Evolutionary conservation across 2,797 vertebrate genomes (phyloP).

Genomic region (Varecia variegata): DNA sequence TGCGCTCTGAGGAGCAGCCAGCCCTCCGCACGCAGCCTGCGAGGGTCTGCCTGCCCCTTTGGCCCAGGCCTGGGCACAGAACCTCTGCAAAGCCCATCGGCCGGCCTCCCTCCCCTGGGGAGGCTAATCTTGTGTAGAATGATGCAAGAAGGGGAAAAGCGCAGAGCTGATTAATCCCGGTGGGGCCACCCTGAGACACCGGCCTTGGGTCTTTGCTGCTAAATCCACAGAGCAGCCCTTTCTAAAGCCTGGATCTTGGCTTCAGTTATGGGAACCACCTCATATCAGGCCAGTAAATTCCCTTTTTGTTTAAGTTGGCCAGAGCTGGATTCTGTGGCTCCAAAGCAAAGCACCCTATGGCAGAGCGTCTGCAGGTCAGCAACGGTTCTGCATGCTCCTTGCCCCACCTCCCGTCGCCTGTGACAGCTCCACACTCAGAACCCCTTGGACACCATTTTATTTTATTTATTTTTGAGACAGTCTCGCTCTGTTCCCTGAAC

Average conservation of each 20-base stretch:
- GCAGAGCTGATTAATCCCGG: not conserved
- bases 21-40: not conserved
- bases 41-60: not conserved
- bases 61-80: not conserved
- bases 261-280: not conserved
- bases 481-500: too few relatives aligned
- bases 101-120: not conserved
- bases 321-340: not conserved
- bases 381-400: too few relatives aligned
- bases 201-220: not conserved
- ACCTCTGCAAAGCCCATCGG: not conserved
- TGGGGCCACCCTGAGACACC: not conserved
- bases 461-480: too few relatives aligned
- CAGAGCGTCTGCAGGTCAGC: not conserved
- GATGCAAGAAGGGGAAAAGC: slow-evolving; percentile 2
- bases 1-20: not conserved
- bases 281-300: not conserved
- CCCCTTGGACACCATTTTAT: not conserved
- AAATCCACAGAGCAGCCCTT: not conserved
- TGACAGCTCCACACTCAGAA: not conserved
- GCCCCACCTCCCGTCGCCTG: accelerated
- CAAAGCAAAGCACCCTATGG: not conserved
- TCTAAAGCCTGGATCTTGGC: not conserved
- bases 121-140: not conserved
- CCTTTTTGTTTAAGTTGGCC: slow-evolving; percentile 10